Evolutionary conservation across 1,140 invertebrate genomes (phyloP).

Genomic region (Contarinia nasturtii): DNA sequence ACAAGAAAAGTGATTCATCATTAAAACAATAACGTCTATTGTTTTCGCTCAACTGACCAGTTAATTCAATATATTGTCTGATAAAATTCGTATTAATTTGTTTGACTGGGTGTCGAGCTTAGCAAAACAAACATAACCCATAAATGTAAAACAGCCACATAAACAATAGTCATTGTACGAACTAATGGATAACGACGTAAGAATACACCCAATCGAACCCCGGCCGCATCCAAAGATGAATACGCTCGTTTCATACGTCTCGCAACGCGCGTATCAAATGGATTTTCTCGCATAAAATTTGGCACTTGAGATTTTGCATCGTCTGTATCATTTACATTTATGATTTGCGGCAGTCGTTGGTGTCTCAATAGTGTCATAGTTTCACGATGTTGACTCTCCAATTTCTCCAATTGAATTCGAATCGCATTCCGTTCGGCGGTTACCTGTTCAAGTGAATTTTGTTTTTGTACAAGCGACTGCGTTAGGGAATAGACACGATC

Average conservation of each 20-base stretch:
- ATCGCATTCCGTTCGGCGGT: constrained; percentile 66
- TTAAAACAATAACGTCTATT: too few relatives aligned
- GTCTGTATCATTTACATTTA: constrained; percentile 42
- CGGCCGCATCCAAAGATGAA: constrained; percentile 52
- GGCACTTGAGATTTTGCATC: constrained; percentile 50
- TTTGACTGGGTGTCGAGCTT: constrained; percentile 14
- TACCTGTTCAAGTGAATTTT: constrained; percentile 52
- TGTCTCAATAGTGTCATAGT: constrained; percentile 9
- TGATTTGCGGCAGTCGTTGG: constrained; percentile 18
- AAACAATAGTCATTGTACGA: constrained; percentile 55
- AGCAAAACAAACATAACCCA: constrained; percentile 23
- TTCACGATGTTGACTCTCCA: constrained; percentile 29
- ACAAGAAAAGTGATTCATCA: too few relatives aligned
- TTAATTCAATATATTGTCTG: too few relatives aligned
- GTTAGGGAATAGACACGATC: constrained; percentile 47
- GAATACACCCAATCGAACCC: constrained; percentile 59
- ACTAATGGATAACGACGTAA: constrained; percentile 61
- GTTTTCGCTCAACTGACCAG: too few relatives aligned
- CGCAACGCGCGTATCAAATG: constrained; percentile 57
- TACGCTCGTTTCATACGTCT: constrained; percentile 63
- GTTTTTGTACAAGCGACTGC: constrained; percentile 62
- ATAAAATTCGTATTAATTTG: too few relatives aligned
- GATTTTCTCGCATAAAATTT: constrained; percentile 49
- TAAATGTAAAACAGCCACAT: constrained; percentile 24
- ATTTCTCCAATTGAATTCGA: constrained; percentile 53